Evolutionary conservation across 2,888 invertebrate species (phyloP).

Genomic region (Pseudeuparius sepicola): DNA sequence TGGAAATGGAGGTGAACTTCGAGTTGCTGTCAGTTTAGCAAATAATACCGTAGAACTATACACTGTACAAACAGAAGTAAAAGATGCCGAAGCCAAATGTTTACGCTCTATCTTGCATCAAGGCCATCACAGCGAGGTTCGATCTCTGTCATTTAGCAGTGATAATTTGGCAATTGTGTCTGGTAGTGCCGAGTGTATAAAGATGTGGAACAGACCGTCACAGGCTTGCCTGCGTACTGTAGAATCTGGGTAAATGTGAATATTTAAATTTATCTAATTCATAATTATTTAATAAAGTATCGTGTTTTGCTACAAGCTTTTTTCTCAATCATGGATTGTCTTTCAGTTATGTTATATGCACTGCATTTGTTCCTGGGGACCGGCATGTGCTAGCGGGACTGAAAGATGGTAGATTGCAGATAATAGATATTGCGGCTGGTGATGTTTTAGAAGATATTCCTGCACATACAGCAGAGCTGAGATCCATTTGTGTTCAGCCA

Average conservation of each 20-base stretch:
- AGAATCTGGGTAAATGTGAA: slow-evolving; percentile 34
- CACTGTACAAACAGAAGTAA: slow-evolving; percentile 43
- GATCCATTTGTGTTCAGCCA: slow-evolving; percentile 68
- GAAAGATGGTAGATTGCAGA: slow-evolving; percentile 70
- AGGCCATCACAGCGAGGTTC: slow-evolving; percentile 86
- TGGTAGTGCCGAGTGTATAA: slow-evolving; percentile 77
- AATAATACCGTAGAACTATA: slow-evolving; percentile 71
- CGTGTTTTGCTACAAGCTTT: slow-evolving; percentile 15
- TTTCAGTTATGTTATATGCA: slow-evolving; percentile 61
- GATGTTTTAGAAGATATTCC: slow-evolving; percentile 70
- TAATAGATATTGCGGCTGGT: slow-evolving; percentile 77
- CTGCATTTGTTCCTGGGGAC: slow-evolving; percentile 82
- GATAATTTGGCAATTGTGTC: slow-evolving; percentile 83
- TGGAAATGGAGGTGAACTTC: slow-evolving; percentile 61
- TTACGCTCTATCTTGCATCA: slow-evolving; percentile 58
- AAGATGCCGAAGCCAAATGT: slow-evolving; percentile 45
- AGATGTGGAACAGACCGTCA: slow-evolving; percentile 85
- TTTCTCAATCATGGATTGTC: too few species aligned
- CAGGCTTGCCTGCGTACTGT: slow-evolving; percentile 55
- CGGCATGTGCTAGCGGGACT: slow-evolving; percentile 81
- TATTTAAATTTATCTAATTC: background rate
- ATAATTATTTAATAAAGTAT: slow-evolving; percentile 12
- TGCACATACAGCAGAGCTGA: slow-evolving; percentile 68
- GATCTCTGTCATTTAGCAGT: slow-evolving; percentile 80
- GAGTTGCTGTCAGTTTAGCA: slow-evolving; percentile 54